Evolutionary conservation across 2,888 invertebrate genomes (phyloP).

Genomic region (Phania funesta): DNA sequence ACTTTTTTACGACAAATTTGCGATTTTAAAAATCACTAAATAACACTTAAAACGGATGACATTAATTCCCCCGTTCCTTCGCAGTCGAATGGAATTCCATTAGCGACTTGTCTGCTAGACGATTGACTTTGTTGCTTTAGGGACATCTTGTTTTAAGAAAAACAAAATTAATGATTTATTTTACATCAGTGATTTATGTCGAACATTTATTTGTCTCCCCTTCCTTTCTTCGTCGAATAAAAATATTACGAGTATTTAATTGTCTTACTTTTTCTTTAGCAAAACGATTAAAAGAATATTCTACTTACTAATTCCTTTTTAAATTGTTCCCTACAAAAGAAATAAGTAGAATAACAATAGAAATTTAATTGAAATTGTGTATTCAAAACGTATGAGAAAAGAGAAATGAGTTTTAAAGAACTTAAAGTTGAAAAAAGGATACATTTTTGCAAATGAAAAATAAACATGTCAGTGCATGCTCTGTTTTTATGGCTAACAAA

Average conservation of each 20-base stretch:
- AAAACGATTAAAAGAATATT: not conserved
- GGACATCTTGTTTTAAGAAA: not conserved
- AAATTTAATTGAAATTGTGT: too few species aligned
- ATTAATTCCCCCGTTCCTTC: not conserved
- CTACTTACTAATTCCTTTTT: too few species aligned
- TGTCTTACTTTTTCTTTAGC: too few species aligned
- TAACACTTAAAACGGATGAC: not conserved
- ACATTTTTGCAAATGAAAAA: too few species aligned
- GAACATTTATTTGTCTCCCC: not conserved
- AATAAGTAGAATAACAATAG: not conserved
- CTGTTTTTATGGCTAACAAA: too few species aligned
- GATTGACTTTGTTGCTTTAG: not conserved
- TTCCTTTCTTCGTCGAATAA: not conserved
- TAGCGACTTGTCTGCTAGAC: not conserved
- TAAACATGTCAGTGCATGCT: too few species aligned
- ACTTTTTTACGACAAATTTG: too few species aligned
- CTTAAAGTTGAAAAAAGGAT: too few species aligned
- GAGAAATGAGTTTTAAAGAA: too few species aligned
- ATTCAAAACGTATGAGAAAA: too few species aligned
- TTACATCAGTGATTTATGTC: not conserved
- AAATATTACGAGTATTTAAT: not conserved
- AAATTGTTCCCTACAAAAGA: too few species aligned
- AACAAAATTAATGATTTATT: not conserved
- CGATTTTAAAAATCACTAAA: constrained; percentile 7
- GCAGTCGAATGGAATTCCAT: constrained; percentile 1